phyloP scores from a whole-genome alignment of 2,888 invertebrate genomes.

The Orthosia cruda region DNA sequence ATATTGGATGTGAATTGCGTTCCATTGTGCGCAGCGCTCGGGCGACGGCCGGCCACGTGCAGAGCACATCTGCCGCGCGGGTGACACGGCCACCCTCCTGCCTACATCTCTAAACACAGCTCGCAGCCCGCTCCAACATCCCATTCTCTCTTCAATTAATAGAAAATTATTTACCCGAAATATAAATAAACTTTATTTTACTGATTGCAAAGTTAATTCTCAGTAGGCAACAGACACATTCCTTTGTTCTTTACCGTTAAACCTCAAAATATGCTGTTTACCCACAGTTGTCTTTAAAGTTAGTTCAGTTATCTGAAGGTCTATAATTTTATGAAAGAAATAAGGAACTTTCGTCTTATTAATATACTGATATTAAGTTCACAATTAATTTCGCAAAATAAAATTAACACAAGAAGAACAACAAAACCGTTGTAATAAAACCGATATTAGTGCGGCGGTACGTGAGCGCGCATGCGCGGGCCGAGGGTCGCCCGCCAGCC shows the following conservation, averaged over 20 bases:
- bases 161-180: conserved; percentile 23
- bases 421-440: conserved; percentile 88
- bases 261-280: conserved; percentile 10
- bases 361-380: conserved; percentile 44
- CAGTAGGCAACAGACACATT: not conserved
- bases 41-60: conserved; percentile 81
- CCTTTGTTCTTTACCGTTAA: conserved; percentile 40
- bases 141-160: conserved; percentile 46
- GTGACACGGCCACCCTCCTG: conserved; percentile 78
- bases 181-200: conserved; percentile 20
- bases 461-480: conserved; percentile 84
- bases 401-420: conserved; percentile 81
- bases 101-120: conserved; percentile 70
- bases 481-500: conserved; percentile 80
- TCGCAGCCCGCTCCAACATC: conserved; percentile 48
- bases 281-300: not conserved
- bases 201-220: conserved; percentile 6
- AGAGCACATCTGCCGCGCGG: conserved; percentile 84
- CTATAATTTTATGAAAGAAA: conserved; percentile 18
- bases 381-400: conserved; percentile 67
- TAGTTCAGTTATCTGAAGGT: not conserved
- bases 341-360: conserved; percentile 34
- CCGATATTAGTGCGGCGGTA: conserved; percentile 84
- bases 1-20: conserved; percentile 85
- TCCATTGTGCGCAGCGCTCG: conserved; percentile 86